These are phyloP conservation scores for Strix aluco DNA, from an alignment of 2,113 vertebrate species.

Conservation along the genomic window DNA sequence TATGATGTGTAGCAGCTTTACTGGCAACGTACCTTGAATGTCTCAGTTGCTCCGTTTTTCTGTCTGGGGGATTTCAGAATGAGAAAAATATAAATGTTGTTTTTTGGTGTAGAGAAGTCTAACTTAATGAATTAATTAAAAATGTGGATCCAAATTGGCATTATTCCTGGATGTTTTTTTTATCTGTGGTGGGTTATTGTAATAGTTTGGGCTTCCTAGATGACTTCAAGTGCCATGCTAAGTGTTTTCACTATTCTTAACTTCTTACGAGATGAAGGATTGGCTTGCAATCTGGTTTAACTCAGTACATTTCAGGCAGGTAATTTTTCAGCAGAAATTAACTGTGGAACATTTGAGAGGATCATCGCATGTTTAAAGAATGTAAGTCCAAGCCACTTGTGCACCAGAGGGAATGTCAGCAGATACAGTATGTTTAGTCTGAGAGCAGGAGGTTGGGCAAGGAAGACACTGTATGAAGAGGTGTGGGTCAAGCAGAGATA, in stretches of 20 bases:
- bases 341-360: not conserved
- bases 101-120: not conserved
- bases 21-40: not conserved
- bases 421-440: not conserved
- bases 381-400: not conserved
- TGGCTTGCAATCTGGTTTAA: not conserved
- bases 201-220: not conserved
- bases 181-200: too few species aligned
- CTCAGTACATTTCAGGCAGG: not conserved
- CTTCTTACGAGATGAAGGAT: not conserved
- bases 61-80: not conserved
- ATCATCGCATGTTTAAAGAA: not conserved
- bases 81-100: not conserved
- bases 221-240: not conserved
- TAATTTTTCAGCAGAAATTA: not conserved
- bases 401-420: not conserved
- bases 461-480: not conserved
- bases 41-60: not conserved
- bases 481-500: not conserved
- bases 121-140: not conserved
- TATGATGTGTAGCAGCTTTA: not conserved
- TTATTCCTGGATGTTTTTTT: accelerated
- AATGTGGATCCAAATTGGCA: not conserved
- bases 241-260: not conserved
- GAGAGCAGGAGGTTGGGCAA: not conserved